Conservation (phyloP, 2,113 vertebrate species). For the Shinisaurus crocodilurus region DNA sequence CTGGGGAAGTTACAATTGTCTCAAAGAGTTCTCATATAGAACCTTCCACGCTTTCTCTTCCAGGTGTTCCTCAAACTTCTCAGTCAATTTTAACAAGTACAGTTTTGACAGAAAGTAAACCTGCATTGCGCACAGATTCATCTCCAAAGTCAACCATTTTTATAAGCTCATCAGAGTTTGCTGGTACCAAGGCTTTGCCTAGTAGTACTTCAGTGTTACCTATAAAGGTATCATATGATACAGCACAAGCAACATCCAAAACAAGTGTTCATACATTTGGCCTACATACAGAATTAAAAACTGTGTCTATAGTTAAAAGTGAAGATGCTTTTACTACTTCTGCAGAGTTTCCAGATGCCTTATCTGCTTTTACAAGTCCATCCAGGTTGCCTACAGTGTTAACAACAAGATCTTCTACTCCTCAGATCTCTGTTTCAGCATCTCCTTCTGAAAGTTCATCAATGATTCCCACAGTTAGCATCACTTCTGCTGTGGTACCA, state of each 20-base stretch:
- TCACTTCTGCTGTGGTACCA: slow-evolving; percentile 11
- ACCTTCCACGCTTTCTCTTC: slow-evolving; percentile 20
- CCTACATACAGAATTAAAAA: slow-evolving; percentile 41
- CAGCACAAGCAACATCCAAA: slow-evolving; percentile 24
- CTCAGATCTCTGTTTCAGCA: slow-evolving; percentile 8
- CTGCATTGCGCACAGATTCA: neutral
- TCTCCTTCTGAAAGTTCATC: slow-evolving; percentile 28
- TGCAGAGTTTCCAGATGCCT: slow-evolving; percentile 12
- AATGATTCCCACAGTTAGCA: slow-evolving; percentile 12
- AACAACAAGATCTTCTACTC: slow-evolving; percentile 1
- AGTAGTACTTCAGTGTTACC: slow-evolving; percentile 11
- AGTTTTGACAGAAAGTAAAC: slow-evolving; percentile 36
- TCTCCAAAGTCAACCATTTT: slow-evolving; percentile 36
- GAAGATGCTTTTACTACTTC: slow-evolving; percentile 17
- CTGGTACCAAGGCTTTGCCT: slow-evolving; percentile 15
- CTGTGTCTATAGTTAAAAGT: neutral
- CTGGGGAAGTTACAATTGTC: neutral
- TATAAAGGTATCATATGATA: slow-evolving; percentile 28
- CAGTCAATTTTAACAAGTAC: slow-evolving; percentile 27
- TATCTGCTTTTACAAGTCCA: slow-evolving; percentile 21
- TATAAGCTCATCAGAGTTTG: slow-evolving; percentile 24
- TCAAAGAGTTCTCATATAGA: slow-evolving; percentile 27
- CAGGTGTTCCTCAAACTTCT: slow-evolving; percentile 24
- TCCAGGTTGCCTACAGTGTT: slow-evolving; percentile 27
- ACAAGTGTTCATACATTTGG: slow-evolving; percentile 13